phyloP scores from a whole-genome alignment of 2,113 vertebrate genomes.

The Ceyx melanurus region DNA sequence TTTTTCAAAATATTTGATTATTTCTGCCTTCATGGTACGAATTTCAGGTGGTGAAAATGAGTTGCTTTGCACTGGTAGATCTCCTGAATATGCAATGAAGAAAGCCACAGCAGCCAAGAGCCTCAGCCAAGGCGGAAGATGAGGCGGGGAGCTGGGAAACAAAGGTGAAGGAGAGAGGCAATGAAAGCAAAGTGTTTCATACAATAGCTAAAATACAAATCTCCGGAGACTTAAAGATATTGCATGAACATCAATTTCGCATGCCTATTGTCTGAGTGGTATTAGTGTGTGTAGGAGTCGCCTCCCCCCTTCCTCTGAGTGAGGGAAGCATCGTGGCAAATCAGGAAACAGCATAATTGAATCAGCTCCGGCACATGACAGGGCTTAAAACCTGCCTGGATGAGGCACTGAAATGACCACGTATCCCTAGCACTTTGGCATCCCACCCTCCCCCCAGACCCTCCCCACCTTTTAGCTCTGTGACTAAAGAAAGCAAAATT shows the following conservation, averaged over 20 bases:
- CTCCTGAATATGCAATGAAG: constrained; percentile 71
- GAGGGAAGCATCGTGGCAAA: not conserved
- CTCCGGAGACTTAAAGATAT: constrained; percentile 37
- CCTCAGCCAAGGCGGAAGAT: constrained; percentile 42
- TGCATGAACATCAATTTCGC: constrained; percentile 57
- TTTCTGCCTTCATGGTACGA: constrained; percentile 34
- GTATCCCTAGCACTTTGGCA: not conserved
- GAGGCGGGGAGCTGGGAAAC: constrained; percentile 39
- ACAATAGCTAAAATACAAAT: constrained; percentile 46
- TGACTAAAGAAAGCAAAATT: not conserved
- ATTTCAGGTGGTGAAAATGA: constrained; percentile 66
- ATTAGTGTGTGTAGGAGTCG: not conserved
- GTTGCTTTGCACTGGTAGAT: constrained; percentile 49
- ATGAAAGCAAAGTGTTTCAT: not conserved
- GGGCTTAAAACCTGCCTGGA: not conserved
- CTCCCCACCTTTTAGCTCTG: not conserved
- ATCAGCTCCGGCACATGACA: constrained; percentile 5
- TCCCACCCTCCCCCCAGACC: not conserved
- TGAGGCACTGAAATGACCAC: not conserved
- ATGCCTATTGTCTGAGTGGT: constrained; percentile 45
- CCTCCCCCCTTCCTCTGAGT: not conserved
- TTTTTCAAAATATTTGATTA: constrained; percentile 68
- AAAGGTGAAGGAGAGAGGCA: constrained; percentile 55
- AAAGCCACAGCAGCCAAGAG: constrained; percentile 42
- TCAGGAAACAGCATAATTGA: constrained; percentile 11